Evolutionary conservation across 30 jellyfish, hydroid and myxozoan species (phyloP).

Genomic region (Turritopsis rubra): DNA sequence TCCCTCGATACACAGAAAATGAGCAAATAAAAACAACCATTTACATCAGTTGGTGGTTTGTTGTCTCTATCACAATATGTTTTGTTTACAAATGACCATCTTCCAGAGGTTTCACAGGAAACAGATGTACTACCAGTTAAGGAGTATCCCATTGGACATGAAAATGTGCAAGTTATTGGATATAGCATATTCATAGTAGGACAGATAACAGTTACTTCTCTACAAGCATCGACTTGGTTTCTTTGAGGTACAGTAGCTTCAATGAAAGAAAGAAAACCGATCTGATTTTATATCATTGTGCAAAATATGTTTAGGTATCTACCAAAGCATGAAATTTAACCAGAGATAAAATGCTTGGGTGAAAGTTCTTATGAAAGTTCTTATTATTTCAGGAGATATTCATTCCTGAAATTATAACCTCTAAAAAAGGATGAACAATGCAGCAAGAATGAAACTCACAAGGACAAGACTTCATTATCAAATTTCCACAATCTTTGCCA

Average conservation of each 20-base stretch:
- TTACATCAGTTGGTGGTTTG: constrained; percentile 80
- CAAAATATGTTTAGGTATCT: no score
- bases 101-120: constrained; percentile 68
- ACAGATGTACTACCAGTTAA: constrained; percentile 50
- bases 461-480: constrained; percentile 48
- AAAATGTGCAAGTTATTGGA: constrained; percentile 45
- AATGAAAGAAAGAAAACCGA: neutral
- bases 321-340: no score
- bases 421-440: no score
- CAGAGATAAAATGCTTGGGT: no score
- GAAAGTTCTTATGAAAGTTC: no score
- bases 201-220: constrained; percentile 54
- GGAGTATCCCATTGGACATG: constrained; percentile 57
- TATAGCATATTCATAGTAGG: constrained; percentile 39
- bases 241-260: neutral
- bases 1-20: no score
- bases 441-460: no score
- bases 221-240: constrained; percentile 43
- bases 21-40: neutral
- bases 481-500: constrained; percentile 72
- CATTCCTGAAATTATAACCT: no score
- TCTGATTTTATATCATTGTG: neutral
- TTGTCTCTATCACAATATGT: constrained; percentile 64
- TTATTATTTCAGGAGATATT: no score
- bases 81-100: constrained; percentile 49